Base-by-base conservation (phyloP, 2,113 vertebrate genomes). In the Pelecanoides urinatrix region DNA sequence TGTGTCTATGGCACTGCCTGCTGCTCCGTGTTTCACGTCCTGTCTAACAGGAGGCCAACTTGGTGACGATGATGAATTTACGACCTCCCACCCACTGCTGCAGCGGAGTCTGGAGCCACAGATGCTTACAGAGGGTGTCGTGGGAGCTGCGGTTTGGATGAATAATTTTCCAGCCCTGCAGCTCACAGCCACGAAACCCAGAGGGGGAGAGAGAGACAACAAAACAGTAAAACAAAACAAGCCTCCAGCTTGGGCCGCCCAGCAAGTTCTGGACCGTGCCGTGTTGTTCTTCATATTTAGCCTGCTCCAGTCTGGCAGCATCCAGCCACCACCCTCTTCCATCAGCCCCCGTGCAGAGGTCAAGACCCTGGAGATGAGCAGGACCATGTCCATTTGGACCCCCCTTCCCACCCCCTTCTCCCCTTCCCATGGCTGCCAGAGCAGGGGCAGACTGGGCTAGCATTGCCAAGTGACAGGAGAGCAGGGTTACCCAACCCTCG, bases 141-240 rank as follows among this genome's bases (percentile, higher is more conserved):
- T 84, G 93, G 93, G 88, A 94, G 88, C 90, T 97, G 94, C 0
- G 94, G 96, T 94, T 95, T 91, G 91, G 86, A 94, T 94, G 90
- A 95, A 94, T 87, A 92, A 91, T 91, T 96, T 96, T 96, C 94
- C 96, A 92, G 59, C 84, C 94, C 94, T 96, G 77, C 65, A 96
- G 96, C 93, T 91, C 70, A 68, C 82, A 88, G 72, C 92, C 94
- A 95, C 1, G 12, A 95, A 94, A 96, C 53, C 92, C 84, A 73
- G 87, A 93, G 87, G 78, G 81, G 74, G 52, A 81, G 77, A 94
- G 62, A 95, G 59, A 95, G 36, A 93, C 95, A 97, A 96, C 92
- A 96, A 76, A 90, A 56, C 77, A 72, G 53, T 65, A 38, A 96
- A 95, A 92, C 97, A 97, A 95, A 96, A 78, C 76, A 88, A 94